Evolutionary conservation across 2,888 invertebrate species (phyloP), one percentile per base, ranked within the genome.

Genomic region (Dasypogon diadema): DNA sequence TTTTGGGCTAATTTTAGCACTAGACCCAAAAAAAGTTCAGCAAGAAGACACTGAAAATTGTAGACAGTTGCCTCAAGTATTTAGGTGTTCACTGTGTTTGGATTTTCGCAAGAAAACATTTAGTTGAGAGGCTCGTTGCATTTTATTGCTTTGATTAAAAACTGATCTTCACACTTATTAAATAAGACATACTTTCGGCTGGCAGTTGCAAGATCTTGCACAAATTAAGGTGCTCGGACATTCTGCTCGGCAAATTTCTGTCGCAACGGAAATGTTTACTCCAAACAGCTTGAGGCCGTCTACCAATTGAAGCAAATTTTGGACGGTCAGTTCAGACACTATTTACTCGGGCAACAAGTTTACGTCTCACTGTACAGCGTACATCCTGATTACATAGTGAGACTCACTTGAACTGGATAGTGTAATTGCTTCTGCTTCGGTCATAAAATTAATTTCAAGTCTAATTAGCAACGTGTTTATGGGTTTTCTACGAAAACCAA

Each of bases 1-100:
- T 63, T 63, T 63, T 63, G 21, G 22, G 63, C 63, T 63, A 63
- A 63, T 42, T 63, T 63, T 63, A 63, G 63, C 16, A 63, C 63
- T 63, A 37, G 16, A 63, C 18, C 16, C 37, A 63, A 51, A 63
- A 63, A 63, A 63, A 37, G 16, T 37, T 63, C 12, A 21, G 21
- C 42, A 22, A 37, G 63, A 63, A 63, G 63, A 42, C 63, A 42
- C 63, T 42, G 63, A 63, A 63, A 63, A 63, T 22, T 42, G 63
- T 42, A 63, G 63, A 63, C 63, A 63, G 42, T 22, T 42, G 42
- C 21, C 21, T 12, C 42, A 63, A 58, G 63, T 63, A 63, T 63
- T 37, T 63, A 63, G 63, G 63, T 34, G 63, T 5, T 10, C 22
- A 16, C 30, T 37, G 18, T 42, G 63, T 63, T 63, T 63, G n/a